A percentile compares a stretch with the other conserved stretches of the same genome.
Evolutionary conservation across 2,888 invertebrate species (phyloP).

Genomic region (Axea sp.): DNA sequence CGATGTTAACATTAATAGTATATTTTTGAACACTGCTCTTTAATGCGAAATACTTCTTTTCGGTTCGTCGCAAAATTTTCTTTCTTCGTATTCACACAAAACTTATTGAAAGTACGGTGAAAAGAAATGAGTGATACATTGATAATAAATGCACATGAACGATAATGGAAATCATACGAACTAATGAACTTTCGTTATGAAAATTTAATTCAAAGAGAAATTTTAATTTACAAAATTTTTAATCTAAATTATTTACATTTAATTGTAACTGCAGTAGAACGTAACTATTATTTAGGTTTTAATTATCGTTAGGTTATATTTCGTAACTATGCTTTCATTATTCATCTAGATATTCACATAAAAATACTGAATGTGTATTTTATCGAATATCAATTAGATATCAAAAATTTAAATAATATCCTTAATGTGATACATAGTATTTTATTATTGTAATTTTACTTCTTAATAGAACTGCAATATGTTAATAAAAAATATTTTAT

Average conservation of each 20-base stretch:
- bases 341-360: not conserved
- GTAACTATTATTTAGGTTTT: slow-evolving; percentile 7
- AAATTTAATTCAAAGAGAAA: slow-evolving; percentile 3
- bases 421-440: too few relatives aligned
- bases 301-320: slow-evolving; percentile 9
- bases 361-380: not conserved
- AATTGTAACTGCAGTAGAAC: not conserved
- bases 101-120: not conserved
- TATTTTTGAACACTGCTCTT: too few relatives aligned
- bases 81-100: not conserved
- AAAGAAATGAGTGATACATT: not conserved
- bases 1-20: too few relatives aligned
- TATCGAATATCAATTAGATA: too few relatives aligned
- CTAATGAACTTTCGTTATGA: slow-evolving; percentile 29
- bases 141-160: not conserved
- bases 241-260: slow-evolving; percentile 18
- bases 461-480: too few relatives aligned
- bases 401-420: too few relatives aligned
- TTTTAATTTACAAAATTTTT: slow-evolving; percentile 23
- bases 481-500: too few relatives aligned
- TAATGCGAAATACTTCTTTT: too few relatives aligned
- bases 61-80: not conserved
- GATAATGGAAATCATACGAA: slow-evolving; percentile 7
- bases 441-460: too few relatives aligned
- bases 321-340: slow-evolving; percentile 1